Base-by-base conservation (phyloP, 92 coral and sea anemone genomes). In the Ricordea florida region DNA sequence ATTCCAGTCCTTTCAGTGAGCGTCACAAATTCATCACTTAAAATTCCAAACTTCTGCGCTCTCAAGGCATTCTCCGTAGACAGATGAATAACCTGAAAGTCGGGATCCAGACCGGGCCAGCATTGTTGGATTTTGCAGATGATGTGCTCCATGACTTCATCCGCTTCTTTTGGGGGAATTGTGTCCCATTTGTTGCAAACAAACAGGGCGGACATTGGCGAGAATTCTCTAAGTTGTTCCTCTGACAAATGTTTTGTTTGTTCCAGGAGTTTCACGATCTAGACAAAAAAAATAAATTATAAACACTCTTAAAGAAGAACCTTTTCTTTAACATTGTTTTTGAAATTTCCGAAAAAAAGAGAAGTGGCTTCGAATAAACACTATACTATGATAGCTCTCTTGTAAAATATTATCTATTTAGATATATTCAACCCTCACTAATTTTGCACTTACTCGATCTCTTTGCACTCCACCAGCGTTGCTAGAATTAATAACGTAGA, bases 141-240 rank as follows among this genome's bases (percentile, higher is more conserved):
- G 5, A 68, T 56, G 45, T 79, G 60, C 11, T 43, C 59, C 10
- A 66, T 68, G 15, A 79, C 85, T 6, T 34, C 62, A 22, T 5
- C 13, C 24, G 3, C 34, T 38, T 76, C 82, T 0, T 4, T 2
- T 2, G 58, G 2, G 10, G 66, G 66, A 8, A 79, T 36, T 11
- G 6, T 42, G 35, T 79, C 85, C 85, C 85, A 79, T 27, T 79
- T 79, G 62, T 65, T 65, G 70, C 85, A 79, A 24, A 79, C 59
- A 28, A 79, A 79, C 57, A 79, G 49, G 4, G 77, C 77, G 11
- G 78, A 56, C 48, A 30, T 40, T 17, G 82, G 53, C 15, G 59
- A 48, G 48, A 37, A 47, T 17, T 76, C 62, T 56, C 50, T 64
- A 23, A 21, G 73, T 10, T 47, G 41, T 10, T 45, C 59, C n/a